Conservation (phyloP, 2,797 vertebrate species). For the Betta splendens region DNA sequence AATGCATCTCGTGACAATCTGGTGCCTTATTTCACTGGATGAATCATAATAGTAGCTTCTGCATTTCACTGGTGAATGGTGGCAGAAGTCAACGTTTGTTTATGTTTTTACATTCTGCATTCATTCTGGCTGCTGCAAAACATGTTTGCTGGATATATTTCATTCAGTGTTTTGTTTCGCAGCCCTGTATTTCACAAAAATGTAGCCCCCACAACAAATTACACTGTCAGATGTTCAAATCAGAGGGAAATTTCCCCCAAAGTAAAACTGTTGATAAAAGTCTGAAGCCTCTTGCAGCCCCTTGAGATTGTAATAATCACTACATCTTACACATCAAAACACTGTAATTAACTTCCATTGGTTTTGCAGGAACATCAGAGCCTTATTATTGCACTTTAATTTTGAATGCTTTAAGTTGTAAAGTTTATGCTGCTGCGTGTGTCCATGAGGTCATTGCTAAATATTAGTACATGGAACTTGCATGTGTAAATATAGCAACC, state of each 20-base stretch:
- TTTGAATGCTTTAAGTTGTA: no score
- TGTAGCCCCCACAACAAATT: no score
- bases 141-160: background rate
- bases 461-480: no score
- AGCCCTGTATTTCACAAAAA: no score
- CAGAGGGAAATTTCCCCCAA: no score
- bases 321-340: no score
- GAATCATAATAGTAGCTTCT: background rate
- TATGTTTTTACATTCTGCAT: background rate
- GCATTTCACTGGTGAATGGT: slow-evolving; percentile 1
- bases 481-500: slow-evolving; percentile 1
- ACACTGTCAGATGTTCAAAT: no score
- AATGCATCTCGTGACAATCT: slow-evolving; percentile 25
- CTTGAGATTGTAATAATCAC: background rate
- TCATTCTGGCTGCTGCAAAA: background rate
- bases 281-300: background rate
- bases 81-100: background rate
- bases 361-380: no score
- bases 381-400: no score
- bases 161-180: no score
- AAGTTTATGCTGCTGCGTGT: no score
- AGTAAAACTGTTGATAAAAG: background rate
- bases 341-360: no score
- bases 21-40: slow-evolving; percentile 4
- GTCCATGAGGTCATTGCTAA: background rate